Base-by-base conservation (phyloP, 2,888 invertebrate species). In the Furcula furcula region DNA sequence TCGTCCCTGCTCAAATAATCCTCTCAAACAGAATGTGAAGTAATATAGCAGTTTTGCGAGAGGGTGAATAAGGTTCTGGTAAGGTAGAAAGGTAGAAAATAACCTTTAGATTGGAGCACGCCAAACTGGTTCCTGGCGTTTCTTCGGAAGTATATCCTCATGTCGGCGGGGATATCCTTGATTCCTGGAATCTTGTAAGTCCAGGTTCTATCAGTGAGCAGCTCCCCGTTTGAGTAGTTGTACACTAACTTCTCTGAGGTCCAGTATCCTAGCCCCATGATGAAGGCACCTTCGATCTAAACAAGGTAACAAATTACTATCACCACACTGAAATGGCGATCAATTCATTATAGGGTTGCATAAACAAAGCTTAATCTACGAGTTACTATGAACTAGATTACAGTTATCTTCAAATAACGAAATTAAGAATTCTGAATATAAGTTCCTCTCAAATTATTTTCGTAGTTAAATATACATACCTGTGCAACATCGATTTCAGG, bases 81-180 rank as follows among this genome's bases (percentile, higher is more conserved):
- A n/a, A n/a, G n/a, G n/a, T n/a, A n/a, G n/a, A n/a, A 2, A 30
- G 14, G 2, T 13, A 23, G 19, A 28, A 5, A n/a, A 4, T 7
- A 63, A 91, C 93, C 91, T 89, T 94, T 94, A 0, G 93, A 93
- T 23, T 93, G 83, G 43, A 94, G 75, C 12, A 93, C 90, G 15
- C 93, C 93, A 3, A 80, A 54, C 2, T 90, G 84, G 72, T 93
- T 93, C 3, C 90, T 77, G 29, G 90, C 92, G 3, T 50, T 42
- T 12, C 54, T 47, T n/a, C 86, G 79, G 37, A 93, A 90, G 23
- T 85, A 84, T 0, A 93, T 72, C 21, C 91, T 77, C 39, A 92
- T 91, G 66, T 92, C 91, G 10, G 88, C 76, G 0, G 93, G 92
- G 50, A 93, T 92, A 53, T 93, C 93, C 52, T 90, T 92, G 0